Percentiles rank a stretch among this genome's conserved stretches.
Conservation (phyloP, 2,797 vertebrate genomes). For the Meda fulgida region DNA sequence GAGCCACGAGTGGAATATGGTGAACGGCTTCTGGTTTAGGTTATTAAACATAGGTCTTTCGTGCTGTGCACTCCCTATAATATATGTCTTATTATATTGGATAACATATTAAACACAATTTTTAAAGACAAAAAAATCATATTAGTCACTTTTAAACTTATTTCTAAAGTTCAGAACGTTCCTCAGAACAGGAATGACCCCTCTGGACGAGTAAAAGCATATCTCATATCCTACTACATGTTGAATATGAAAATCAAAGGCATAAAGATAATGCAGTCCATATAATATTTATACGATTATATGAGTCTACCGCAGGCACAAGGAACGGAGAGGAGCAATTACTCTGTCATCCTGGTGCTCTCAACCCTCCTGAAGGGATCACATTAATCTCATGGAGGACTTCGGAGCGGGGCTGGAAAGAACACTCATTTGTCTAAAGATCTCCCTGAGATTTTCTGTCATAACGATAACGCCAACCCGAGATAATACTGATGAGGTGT, state of each 20-base stretch:
- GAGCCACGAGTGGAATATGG: background rate
- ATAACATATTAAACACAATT: slow-evolving; percentile 22
- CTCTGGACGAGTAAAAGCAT: slow-evolving; percentile 1
- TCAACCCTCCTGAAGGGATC: slow-evolving; percentile 42
- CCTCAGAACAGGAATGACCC: background rate
- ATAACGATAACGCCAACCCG: background rate
- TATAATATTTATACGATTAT: slow-evolving; percentile 50
- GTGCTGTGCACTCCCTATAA: background rate
- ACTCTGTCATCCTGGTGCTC: slow-evolving; percentile 21
- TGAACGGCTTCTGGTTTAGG: background rate
- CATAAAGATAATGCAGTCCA: slow-evolving; percentile 33
- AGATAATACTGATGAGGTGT: slow-evolving; percentile 29
- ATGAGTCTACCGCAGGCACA: slow-evolving; percentile 27
- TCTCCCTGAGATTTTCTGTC: slow-evolving; percentile 34
- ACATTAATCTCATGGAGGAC: slow-evolving; percentile 41
- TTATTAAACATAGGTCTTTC: background rate
- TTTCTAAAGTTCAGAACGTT: background rate
- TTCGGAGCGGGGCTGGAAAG: slow-evolving; percentile 10
- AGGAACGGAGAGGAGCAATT: slow-evolving; percentile 25
- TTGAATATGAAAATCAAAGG: slow-evolving; percentile 32
- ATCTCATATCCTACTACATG: slow-evolving; percentile 7
- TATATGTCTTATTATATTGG: slow-evolving; percentile 3
- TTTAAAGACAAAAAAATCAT: slow-evolving; percentile 8
- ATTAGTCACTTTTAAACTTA: background rate
- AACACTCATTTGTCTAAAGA: slow-evolving; percentile 40